These are phyloP conservation scores for Percina caprodes DNA, from an alignment of 2,113 vertebrate species.

Conservation along the genomic window DNA sequence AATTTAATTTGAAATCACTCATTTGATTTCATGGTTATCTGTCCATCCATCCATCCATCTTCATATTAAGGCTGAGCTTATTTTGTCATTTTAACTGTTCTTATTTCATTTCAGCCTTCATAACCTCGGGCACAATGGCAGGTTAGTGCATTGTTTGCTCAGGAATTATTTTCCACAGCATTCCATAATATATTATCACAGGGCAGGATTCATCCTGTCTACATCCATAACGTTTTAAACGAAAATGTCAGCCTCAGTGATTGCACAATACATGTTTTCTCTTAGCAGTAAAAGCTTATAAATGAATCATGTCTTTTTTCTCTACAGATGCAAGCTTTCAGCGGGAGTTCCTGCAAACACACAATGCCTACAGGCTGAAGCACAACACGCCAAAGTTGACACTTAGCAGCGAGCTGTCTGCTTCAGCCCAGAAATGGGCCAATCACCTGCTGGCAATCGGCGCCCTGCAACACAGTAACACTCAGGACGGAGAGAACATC, in stretches of 20 bases:
- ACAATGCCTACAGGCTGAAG: constrained; percentile 74
- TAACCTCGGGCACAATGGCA: constrained; percentile 48
- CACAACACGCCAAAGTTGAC: constrained; percentile 58
- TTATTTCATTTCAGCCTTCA: constrained; percentile 39
- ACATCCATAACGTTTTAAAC: neutral
- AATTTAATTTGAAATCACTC: neutral
- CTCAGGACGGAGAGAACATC: constrained; percentile 79
- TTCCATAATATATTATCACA: neutral
- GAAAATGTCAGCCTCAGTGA: neutral
- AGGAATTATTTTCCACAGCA: neutral
- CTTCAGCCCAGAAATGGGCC: constrained; percentile 78
- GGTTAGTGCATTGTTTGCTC: constrained; percentile 42
- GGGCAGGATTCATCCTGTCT: neutral
- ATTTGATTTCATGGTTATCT: neutral
- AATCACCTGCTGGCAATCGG: constrained; percentile 56
- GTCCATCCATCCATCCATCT: too few relatives aligned
- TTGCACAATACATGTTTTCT: neutral
- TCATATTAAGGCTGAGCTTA: neutral
- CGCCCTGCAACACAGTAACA: constrained; percentile 66
- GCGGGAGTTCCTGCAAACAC: constrained; percentile 71
- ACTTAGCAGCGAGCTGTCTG: constrained; percentile 54
- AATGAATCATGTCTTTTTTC: neutral
- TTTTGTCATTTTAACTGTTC: neutral
- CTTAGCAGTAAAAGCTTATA: neutral
- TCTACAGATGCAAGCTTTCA: constrained; percentile 64